phyloP scores from a whole-genome alignment of 92 coral and sea anemone species.

The Zoanthus sansibaricus region DNA sequence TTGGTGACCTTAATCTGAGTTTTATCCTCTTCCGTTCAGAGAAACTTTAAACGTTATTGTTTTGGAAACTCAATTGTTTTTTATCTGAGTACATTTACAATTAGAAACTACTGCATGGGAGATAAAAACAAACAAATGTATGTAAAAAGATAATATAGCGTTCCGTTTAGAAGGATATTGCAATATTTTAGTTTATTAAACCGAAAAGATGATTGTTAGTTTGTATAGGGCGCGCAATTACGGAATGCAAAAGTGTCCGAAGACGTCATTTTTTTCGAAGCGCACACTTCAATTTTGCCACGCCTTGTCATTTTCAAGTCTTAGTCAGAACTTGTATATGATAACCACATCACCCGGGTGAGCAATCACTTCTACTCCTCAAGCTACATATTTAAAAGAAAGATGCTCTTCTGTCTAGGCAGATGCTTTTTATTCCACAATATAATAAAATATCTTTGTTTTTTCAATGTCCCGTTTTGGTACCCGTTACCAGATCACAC shows the following conservation, averaged over 20 bases:
- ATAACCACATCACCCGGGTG: background rate
- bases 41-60: conserved; percentile 14
- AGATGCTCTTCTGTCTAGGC: background rate
- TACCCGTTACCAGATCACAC: conserved; percentile 35
- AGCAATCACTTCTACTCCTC: background rate
- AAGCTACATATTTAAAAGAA: background rate
- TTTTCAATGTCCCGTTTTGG: conserved; percentile 11
- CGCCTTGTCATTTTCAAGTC: background rate
- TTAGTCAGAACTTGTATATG: conserved; percentile 8
- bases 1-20: background rate
- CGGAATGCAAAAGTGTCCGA: background rate
- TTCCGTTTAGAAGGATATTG: background rate
- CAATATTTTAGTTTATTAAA: background rate
- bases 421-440: background rate
- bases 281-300: conserved; percentile 9
- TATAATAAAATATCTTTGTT: background rate
- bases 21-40: background rate
- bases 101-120: background rate
- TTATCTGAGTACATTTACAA: conserved; percentile 1
- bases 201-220: background rate
- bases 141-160: background rate
- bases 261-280: background rate
- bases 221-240: background rate
- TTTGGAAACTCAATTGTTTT: conserved; percentile 41
- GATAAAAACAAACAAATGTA: conserved; percentile 24